These are phyloP conservation scores for Ichneumon xanthorius DNA, from an alignment of 2,888 invertebrate genomes.

Conservation along the genomic window DNA sequence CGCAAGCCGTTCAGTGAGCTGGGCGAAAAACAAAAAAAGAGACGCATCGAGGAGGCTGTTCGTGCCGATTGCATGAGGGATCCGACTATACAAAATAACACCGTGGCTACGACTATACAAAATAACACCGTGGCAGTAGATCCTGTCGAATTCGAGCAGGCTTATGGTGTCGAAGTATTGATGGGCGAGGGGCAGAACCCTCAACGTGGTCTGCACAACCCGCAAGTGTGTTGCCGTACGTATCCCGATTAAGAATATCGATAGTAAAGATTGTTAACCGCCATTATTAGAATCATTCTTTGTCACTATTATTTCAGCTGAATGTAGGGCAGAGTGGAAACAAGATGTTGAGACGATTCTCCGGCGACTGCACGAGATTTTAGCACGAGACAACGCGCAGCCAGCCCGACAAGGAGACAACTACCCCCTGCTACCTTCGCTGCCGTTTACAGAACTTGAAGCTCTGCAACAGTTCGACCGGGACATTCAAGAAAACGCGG, in stretches of 20 bases:
- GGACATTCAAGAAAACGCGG: neutral
- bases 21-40: neutral
- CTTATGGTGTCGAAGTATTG: neutral
- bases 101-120: too few relatives aligned
- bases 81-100: neutral
- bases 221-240: neutral
- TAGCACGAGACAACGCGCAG: neutral
- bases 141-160: neutral
- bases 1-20: neutral
- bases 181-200: neutral
- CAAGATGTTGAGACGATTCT: neutral
- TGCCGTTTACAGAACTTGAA: neutral
- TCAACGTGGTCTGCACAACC: slow-evolving; percentile 1
- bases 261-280: neutral
- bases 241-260: slow-evolving; percentile 6
- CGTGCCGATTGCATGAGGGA: neutral
- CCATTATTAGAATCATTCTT: slow-evolving; percentile 1
- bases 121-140: too few relatives aligned
- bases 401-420: too few relatives aligned
- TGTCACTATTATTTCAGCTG: neutral
- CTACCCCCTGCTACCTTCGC: neutral
- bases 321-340: neutral
- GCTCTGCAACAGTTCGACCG: neutral
- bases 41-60: neutral
- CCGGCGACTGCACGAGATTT: neutral